Percentiles rank a stretch among this genome's conserved stretches.
Evolutionary conservation across 2,888 invertebrate genomes (phyloP).

Genomic region (Archips xylosteana): DNA sequence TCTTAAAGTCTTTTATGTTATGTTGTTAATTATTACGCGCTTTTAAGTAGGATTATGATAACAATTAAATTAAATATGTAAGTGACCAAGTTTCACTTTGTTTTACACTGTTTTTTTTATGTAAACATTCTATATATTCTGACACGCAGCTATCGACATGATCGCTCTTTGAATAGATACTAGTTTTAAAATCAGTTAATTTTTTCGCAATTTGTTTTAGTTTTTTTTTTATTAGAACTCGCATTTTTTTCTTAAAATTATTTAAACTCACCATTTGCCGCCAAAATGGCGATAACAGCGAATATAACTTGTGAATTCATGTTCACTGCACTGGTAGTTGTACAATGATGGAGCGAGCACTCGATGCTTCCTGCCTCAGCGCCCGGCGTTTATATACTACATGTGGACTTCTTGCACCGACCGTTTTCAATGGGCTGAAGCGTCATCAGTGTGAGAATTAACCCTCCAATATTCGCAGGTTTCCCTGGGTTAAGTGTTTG

Average conservation of each 20-base stretch:
- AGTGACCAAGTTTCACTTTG: not conserved
- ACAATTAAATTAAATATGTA: not conserved
- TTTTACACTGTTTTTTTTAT: not conserved
- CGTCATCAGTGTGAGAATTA: conserved; percentile 75
- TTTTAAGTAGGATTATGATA: too few relatives aligned
- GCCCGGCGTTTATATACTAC: conserved; percentile 80
- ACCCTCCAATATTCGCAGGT: conserved; percentile 57
- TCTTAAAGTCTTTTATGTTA: too few relatives aligned
- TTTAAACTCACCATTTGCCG: conserved; percentile 62
- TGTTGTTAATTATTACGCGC: too few relatives aligned
- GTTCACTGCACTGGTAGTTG: conserved; percentile 51
- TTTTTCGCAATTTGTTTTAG: not conserved
- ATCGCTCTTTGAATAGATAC: too few relatives aligned
- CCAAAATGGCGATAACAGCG: conserved; percentile 65
- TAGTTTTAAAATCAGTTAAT: not conserved
- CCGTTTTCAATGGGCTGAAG: conserved; percentile 76
- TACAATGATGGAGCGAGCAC: conserved; percentile 52
- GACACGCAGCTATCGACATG: too few relatives aligned
- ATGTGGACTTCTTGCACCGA: conserved; percentile 66
- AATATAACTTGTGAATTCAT: conserved; percentile 61
- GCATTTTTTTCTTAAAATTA: not conserved
- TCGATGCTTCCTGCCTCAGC: conserved; percentile 70
- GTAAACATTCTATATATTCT: too few relatives aligned
- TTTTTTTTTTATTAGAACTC: not conserved
- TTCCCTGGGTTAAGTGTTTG: conserved; percentile 8